phyloP scores from a whole-genome alignment of 2,113 vertebrate species.

The Pelusios castaneus region DNA sequence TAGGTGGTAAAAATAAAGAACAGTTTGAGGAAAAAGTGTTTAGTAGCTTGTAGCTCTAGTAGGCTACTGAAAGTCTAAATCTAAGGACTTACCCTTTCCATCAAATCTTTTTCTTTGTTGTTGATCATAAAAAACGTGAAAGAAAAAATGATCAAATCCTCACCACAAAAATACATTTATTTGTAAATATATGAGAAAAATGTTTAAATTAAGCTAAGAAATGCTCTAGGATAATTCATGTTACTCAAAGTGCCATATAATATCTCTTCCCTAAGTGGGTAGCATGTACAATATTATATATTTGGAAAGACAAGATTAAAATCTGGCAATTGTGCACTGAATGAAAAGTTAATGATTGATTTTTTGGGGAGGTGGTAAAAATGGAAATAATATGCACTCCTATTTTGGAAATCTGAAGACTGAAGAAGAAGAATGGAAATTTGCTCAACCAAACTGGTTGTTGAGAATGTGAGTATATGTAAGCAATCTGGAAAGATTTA shows the following conservation, averaged over 20 bases:
- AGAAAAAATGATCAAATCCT: background rate
- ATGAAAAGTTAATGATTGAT: too few species aligned
- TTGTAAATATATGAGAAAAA: background rate
- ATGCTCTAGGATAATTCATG: too few species aligned
- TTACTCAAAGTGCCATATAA: too few species aligned
- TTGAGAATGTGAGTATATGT: background rate
- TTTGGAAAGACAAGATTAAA: too few species aligned
- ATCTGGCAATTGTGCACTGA: too few species aligned
- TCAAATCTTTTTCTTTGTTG: background rate
- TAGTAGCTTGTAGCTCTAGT: rapidly evolving
- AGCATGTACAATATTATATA: too few species aligned
- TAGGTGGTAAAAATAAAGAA: background rate
- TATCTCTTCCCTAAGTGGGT: too few species aligned
- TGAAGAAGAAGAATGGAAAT: background rate
- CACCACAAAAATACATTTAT: background rate
- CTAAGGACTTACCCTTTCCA: background rate
- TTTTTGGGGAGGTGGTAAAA: too few species aligned
- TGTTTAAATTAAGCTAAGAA: background rate
- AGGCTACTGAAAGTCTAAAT: background rate
- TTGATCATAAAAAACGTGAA: background rate
- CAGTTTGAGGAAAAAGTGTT: background rate
- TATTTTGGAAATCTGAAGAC: background rate
- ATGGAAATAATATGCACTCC: too few species aligned
- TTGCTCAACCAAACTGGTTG: background rate
- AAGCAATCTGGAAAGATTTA: background rate